These are phyloP conservation scores for Chrysopilus asiliformis DNA, from an alignment of 2,888 invertebrate genomes.

Conservation along the genomic window DNA sequence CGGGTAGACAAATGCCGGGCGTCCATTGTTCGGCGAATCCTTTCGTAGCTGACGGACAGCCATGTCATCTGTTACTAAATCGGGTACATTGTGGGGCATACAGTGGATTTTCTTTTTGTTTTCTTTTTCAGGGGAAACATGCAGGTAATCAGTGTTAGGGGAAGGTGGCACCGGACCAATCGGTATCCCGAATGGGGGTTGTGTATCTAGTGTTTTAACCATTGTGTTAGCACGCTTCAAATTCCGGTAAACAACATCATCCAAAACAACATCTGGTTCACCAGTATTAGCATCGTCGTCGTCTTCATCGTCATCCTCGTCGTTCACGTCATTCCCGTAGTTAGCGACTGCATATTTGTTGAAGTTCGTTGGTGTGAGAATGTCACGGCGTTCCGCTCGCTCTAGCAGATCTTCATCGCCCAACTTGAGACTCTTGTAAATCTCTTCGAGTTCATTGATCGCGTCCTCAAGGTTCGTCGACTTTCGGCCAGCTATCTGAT, in stretches of 20 bases:
- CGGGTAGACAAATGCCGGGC: conserved; percentile 24
- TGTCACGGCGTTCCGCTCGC: conserved; percentile 60
- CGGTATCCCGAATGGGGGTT: conserved; percentile 85
- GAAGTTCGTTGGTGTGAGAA: conserved; percentile 35
- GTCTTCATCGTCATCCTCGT: conserved; percentile 40
- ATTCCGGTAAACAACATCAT: conserved; percentile 74
- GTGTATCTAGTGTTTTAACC: conserved; percentile 59
- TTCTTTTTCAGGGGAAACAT: conserved; percentile 52
- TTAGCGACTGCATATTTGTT: conserved; percentile 40
- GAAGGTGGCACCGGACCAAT: conserved; percentile 69
- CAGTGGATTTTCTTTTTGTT: conserved; percentile 40
- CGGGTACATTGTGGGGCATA: conserved; percentile 38
- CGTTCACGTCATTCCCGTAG: conserved; percentile 36
- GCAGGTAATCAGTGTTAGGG: conserved; percentile 71
- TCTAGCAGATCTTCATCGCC: conserved; percentile 72
- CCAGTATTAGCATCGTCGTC: conserved; percentile 41
- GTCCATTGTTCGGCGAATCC: conserved; percentile 41
- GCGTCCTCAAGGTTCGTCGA: conserved; percentile 78
- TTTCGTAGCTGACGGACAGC: conserved; percentile 75
- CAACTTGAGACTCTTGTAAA: conserved; percentile 74
- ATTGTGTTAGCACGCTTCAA: conserved; percentile 64
- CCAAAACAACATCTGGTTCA: conserved; percentile 69
- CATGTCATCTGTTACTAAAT: conserved; percentile 74
- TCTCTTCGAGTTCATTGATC: conserved; percentile 78
- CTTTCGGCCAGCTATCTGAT: conserved; percentile 43